These are phyloP conservation scores for Apistogramma diplotaenia DNA, from an alignment of 2,113 vertebrate species.

Conservation along the genomic window DNA sequence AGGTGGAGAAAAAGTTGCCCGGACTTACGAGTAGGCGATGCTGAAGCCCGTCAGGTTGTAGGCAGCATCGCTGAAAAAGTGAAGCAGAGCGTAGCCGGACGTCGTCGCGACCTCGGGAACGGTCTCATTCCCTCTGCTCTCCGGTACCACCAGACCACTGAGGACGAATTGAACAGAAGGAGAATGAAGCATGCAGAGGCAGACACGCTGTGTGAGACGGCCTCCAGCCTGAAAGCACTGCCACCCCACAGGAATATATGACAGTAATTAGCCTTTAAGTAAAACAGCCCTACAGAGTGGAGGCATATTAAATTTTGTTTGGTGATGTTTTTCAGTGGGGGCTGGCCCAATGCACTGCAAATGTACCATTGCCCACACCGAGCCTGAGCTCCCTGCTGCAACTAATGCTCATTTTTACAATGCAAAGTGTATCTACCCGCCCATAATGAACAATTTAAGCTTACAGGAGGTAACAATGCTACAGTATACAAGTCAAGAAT, in stretches of 20 bases:
- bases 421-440: background rate
- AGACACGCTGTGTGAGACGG: background rate
- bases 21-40: slow-evolving; percentile 92
- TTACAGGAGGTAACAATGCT: background rate
- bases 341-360: background rate
- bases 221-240: background rate
- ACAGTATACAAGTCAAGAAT: background rate
- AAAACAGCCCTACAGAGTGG: background rate
- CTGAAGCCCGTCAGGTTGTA: slow-evolving; percentile 96
- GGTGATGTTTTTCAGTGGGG: background rate
- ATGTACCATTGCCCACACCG: background rate
- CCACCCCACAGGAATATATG: background rate
- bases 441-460: background rate
- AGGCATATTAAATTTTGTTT: background rate
- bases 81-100: slow-evolving; percentile 91
- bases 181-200: background rate
- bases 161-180: background rate
- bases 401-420: background rate
- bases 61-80: slow-evolving; percentile 96
- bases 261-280: slow-evolving; percentile 18
- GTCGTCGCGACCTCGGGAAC: slow-evolving; percentile 93
- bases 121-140: slow-evolving; percentile 86
- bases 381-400: background rate
- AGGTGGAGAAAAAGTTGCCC: background rate
- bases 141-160: slow-evolving; percentile 91